phyloP scores from a whole-genome alignment of 2,888 invertebrate species.

The Phyllotreta cruciferae region DNA sequence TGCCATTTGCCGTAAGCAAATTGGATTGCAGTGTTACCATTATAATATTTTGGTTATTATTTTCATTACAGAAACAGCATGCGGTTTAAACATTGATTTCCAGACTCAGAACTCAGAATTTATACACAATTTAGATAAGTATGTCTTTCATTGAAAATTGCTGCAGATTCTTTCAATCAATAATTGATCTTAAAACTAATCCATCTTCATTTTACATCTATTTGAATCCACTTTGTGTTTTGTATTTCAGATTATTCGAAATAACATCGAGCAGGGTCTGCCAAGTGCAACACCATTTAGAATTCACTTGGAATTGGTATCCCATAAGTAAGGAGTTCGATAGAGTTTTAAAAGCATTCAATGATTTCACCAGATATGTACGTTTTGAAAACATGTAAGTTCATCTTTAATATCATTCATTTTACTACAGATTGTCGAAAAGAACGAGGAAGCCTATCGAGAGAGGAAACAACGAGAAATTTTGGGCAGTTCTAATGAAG shows the following conservation, averaged over 20 bases:
- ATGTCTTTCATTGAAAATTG: too few species aligned
- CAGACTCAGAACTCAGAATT: background rate
- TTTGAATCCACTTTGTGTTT: background rate
- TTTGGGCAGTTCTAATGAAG: slow-evolving; percentile 3
- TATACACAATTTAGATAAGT: background rate
- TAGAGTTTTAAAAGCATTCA: slow-evolving; percentile 6
- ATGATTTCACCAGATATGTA: slow-evolving; percentile 24
- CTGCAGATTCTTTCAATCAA: too few species aligned
- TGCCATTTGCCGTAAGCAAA: slow-evolving; percentile 66
- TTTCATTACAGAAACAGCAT: slow-evolving; percentile 1
- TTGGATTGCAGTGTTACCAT: too few species aligned
- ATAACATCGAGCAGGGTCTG: slow-evolving; percentile 25
- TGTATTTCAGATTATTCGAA: slow-evolving; percentile 26
- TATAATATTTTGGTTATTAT: slow-evolving; percentile 1
- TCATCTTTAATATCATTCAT: background rate
- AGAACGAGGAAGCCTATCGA: slow-evolving; percentile 19
- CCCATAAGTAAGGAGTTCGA: slow-evolving; percentile 20
- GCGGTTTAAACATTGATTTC: background rate
- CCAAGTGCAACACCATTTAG: slow-evolving; percentile 29
- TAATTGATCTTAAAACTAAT: too few species aligned
- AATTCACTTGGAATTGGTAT: slow-evolving; percentile 29
- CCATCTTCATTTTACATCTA: too few species aligned
- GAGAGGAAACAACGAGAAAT: background rate
- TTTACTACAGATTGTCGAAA: slow-evolving; percentile 19
- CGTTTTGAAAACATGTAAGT: slow-evolving; percentile 1